Base-by-base conservation (phyloP, 2,113 vertebrate species). In the Tretioscincus oriximinensis region DNA sequence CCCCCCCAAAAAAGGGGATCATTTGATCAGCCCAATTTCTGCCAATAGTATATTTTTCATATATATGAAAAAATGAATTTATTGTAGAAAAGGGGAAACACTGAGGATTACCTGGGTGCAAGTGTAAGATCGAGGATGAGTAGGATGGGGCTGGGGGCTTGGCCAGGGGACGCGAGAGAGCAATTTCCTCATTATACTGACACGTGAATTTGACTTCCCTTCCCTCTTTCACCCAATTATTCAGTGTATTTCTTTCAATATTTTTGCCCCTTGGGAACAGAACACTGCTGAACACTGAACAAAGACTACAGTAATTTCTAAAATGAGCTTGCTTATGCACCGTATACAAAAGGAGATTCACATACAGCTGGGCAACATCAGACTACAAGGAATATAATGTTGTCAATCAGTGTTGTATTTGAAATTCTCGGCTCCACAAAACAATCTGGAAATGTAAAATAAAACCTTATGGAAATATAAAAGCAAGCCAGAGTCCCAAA, bases 261-360 rank as follows among this genome's bases (percentile, higher is more conserved):
- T 73, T 86, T 84, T 85, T 75, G 73, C 76, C 70, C 77, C 88
- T 74, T 77, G 77, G 68, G 63, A 80, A 87, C 76, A 86, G 72
- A 88, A 60, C 75, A 80, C 84, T 81, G 80, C 61, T 64, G 78
- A 82, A 76, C 11, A 66, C 73, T 58, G 85, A 88, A 86, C 81
- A 79, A 84, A 41, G 82, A 85, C 84, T 86, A 29, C 28, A 24
- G 51, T 84, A 68, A 88, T 87, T 88, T 87, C 82, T 68, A 47
- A 69, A 81, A 81, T 64, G 60, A 76, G 65, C 70, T 86, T 28
- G 6, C 78, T 80, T 86, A 26, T 87, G 75, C 26, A 83, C 49
- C 67, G 64, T 87, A 89, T 89, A 78, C 76, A 88, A 83, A 85
- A 45, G 58, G 77, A 31, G 70, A 64, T 72, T 26, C 29, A 83